A percentile compares a stretch with the other conserved stretches of the same genome.
These are phyloP conservation scores for Cosmorhoe ocellata DNA, from an alignment of 2,888 invertebrate genomes.

Conservation along the genomic window DNA sequence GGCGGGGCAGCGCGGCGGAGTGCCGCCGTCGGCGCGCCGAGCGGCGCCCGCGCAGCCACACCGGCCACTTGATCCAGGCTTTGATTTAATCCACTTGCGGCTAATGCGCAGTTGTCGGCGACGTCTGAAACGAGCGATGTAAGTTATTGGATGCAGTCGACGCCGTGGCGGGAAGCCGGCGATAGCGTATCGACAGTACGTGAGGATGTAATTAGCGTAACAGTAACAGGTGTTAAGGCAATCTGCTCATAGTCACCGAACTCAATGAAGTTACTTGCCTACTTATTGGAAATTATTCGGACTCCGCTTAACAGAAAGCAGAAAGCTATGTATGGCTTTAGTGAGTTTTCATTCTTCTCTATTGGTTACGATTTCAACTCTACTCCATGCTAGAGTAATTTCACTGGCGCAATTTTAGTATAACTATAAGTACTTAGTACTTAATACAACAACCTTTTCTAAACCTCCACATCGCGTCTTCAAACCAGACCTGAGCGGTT, in stretches of 20 bases:
- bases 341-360: too few species aligned
- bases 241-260: conserved; percentile 14
- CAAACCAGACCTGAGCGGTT: too few species aligned
- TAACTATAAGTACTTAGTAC: too few species aligned
- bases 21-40: conserved; percentile 48
- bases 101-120: conserved; percentile 42
- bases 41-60: conserved; percentile 47
- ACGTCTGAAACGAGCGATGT: conserved; percentile 40
- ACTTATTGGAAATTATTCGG: too few species aligned
- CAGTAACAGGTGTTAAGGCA: conserved; percentile 30
- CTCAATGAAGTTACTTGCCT: background rate
- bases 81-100: conserved; percentile 56
- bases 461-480: too few species aligned
- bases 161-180: background rate
- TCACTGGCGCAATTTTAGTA: too few species aligned
- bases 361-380: too few species aligned
- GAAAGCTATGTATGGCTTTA: too few species aligned
- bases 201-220: conserved; percentile 28
- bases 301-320: too few species aligned
- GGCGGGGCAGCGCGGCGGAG: conserved; percentile 57
- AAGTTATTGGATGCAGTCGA: conserved; percentile 5
- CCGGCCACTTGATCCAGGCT: conserved; percentile 53
- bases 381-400: too few species aligned
- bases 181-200: conserved; percentile 21
- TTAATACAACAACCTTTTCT: too few species aligned